Percentiles rank a stretch among this genome's conserved stretches.
phyloP scores from a whole-genome alignment of 2,113 vertebrate species.

The chimpanzee (Pan troglodytes) region DNA sequence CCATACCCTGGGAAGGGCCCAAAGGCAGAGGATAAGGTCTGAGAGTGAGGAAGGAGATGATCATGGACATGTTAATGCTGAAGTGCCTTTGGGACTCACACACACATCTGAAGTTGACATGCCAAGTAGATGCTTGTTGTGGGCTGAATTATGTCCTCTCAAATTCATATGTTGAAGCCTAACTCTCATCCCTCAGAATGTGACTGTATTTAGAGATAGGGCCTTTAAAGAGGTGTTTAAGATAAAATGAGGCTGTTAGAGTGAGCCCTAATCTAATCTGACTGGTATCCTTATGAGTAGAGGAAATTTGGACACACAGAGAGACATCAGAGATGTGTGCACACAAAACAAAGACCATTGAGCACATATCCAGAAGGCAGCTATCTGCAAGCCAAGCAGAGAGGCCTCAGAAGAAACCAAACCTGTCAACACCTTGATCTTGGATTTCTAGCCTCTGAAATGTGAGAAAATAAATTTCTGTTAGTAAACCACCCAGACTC shows the following conservation, averaged over 20 bases:
- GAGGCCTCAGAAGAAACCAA: not conserved
- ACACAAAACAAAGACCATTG: not conserved
- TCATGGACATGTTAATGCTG: not conserved
- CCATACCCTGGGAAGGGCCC: not conserved
- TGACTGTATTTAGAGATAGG: not conserved
- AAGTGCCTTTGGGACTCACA: not conserved
- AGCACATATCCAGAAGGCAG: not conserved
- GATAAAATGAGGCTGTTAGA: not conserved
- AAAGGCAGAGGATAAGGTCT: not conserved
- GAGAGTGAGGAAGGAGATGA: not conserved
- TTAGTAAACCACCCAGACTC: not conserved
- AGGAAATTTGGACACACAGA: not conserved
- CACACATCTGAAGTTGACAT: not conserved
- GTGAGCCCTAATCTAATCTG: not conserved
- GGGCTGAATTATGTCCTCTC: not conserved
- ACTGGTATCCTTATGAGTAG: not conserved
- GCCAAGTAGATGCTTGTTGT: not conserved
- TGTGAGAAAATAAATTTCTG: not conserved
- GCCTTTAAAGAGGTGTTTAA: not conserved
- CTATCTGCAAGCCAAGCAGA: not conserved
- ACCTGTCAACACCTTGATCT: not conserved
- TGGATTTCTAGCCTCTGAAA: not conserved
- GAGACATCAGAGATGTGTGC: not conserved
- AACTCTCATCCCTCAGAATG: not conserved
- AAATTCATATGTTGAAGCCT: not conserved